Base-by-base conservation (phyloP, 2,797 vertebrate species). In the Acanthurus tractus region DNA sequence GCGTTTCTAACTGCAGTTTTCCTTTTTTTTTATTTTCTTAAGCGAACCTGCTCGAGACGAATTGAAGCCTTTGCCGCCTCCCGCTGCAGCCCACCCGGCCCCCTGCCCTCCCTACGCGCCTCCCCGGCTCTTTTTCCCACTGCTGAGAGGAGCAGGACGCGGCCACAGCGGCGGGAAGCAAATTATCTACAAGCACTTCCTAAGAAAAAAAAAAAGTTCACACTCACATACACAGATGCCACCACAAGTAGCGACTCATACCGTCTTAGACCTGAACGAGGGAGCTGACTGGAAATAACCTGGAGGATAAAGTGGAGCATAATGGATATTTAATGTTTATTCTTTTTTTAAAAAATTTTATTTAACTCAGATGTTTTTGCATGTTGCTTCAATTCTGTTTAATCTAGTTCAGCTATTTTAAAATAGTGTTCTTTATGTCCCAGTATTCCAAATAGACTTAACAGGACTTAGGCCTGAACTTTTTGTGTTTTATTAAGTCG, bases 151-250 rank as follows among this genome's bases (percentile, higher is more conserved):
- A 92, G 88, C 91, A 85, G 86, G 90, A 93, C 94, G 96, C 96
- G 94, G 95, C 94, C 90, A 76, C 71, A 81, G 90, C 91, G 94
- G 95, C 95, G 94, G 94, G 93, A 93, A 93, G 91, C 92, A 90
- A 89, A 88, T 86, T 64, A 90, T 85, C 89, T 82, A 58, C 89
- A 87, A 91, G 84, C 84, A 90, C 89, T 89, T 86, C 89, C 88
- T 74, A 74, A 71, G 70, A 57, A 73, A 67, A 66, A 64, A 85
- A 86, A 88, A 88, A 91, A 91, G 81, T 90, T 92, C 85, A 83
- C 91, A 86, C 88, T 84, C 86, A 86, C 81, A 83, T 46, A 79
- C 81, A 80, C 81, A 88, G 90, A 89, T 84, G 89, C 88, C 87
- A 69, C 73, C 84, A 87, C 88, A 92, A 91, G 88, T 79, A 81